Base-by-base conservation (phyloP, 2,797 vertebrate genomes). In the Coreius guichenoti region DNA sequence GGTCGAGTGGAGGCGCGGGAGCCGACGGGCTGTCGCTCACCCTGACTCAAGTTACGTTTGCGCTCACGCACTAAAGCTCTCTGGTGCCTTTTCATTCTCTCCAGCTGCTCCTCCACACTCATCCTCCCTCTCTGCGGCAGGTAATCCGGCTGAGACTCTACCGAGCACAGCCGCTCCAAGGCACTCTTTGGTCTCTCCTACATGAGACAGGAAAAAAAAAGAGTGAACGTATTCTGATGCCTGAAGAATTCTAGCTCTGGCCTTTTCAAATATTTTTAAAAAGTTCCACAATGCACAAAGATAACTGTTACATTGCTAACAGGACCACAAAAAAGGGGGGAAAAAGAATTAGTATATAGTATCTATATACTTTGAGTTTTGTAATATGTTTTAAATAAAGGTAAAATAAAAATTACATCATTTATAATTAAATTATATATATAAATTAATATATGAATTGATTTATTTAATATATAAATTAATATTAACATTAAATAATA, bases 151-250 rank as follows among this genome's bases (percentile, higher is more conserved):
- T 33, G 90, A 93, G 92, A 85, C 74, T 98, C 97, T 19, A 94
- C 94, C 47, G 96, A 96, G 80, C 96, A 97, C 90, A 98, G 95
- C 43, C 96, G 96, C 94, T 99, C 98, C 94, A 98, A 96, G 96
- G 98, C 97, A 97, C 98, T 99, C 96, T 96, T 97, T 86, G 97
- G 97, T 96, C 98, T 96, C 90, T 98, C 96, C 97, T 97, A 93
- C 56, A 31, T 17, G n/a, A 21, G 2, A 31, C 11, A 11, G 23
- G 2, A n/a, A n/a, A 36, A 36, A 36, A 54, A 7, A 76, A n/a
- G 12, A n/a, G 23, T 8, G 1, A 36, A 56, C 31, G 8, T 56
- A 21, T 69, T 70, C 1, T 69, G 21, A 69, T 69, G 39, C 7
- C 23, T 26, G 23, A 72, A 72, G 21, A 70, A 43, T 23, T 39